Base-by-base conservation (phyloP, 2,113 vertebrate genomes). In the Saccopteryx bilineata region DNA sequence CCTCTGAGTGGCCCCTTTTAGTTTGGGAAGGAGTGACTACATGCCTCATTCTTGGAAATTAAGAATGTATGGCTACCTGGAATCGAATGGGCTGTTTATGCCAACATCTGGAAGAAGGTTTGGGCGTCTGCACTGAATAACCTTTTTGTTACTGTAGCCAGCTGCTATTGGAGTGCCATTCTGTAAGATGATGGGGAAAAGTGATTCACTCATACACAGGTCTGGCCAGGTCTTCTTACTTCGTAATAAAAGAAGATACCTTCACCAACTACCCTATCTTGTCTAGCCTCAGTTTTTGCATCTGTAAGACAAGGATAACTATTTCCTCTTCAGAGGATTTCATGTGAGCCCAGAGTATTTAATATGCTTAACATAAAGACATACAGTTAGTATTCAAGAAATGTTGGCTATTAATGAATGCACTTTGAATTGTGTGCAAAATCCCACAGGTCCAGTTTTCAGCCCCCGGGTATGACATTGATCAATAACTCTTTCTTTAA, bases 401-500 rank as follows among this genome's bases (percentile, higher is more conserved):
- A 66, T 54, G 54, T 2, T 63, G 54, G 48, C 11, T 69, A 31
- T 65, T 79, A 82, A 78, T 52, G 5, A 69, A n/a, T 50, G 21
- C 14, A 56, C 23, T 93, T 91, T 83, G 66, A 75, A 48, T 75
- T 50, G 15, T 60, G n/a, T 71, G 79, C 52, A 31, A 39, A 66
- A 50, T 66, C 21, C n/a, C 50, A 72, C 54, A 56, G n/a, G 76
- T 56, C 24, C 90, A 74, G 12, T 79, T 91, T 65, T 82, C 28
- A 74, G 48, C 52, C 48, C 5, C 50, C 68, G n/a, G n/a, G 3
- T 15, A 84, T 33, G 56, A 61, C 81, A 83, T 0, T 17, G 17
- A 93, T 94, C 56, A 74, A 48, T 21, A 66, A 76, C 24, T 33
- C 39, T 68, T 92, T 54, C 68, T 87, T 90, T 90, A 91, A 69